phyloP scores from a whole-genome alignment of 1,140 invertebrate genomes.

The Brachionus rubens region DNA sequence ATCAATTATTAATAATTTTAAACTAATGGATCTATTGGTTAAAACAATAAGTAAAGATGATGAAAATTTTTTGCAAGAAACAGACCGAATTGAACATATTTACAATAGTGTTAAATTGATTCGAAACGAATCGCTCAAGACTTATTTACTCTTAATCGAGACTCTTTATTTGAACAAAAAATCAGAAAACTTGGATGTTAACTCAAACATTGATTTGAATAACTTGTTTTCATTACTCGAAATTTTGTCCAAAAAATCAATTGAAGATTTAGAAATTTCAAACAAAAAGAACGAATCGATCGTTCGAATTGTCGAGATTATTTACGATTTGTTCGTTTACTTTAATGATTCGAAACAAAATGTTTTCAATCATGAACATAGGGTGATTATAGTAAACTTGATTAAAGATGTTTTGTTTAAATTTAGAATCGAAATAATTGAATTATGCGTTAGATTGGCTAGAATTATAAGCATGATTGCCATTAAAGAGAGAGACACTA shows the following conservation, averaged over 20 bases:
- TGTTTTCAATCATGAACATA: constrained; percentile 11
- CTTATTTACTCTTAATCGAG: constrained; percentile 16
- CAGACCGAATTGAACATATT: constrained; percentile 33
- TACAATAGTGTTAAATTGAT: constrained; percentile 35
- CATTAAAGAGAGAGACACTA: background rate
- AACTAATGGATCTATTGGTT: constrained; percentile 18
- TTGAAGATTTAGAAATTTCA: background rate
- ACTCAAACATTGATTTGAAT: background rate
- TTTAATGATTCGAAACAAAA: constrained; percentile 27
- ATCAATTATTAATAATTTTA: background rate
- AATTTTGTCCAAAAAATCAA: background rate
- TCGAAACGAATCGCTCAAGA: constrained; percentile 27
- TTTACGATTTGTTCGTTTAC: constrained; percentile 22
- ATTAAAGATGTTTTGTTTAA: constrained; percentile 30
- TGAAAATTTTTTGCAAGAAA: constrained; percentile 16
- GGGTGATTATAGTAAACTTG: background rate
- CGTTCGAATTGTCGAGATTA: constrained; percentile 10
- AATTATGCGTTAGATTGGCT: constrained; percentile 20
- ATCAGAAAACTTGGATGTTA: background rate
- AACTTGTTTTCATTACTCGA: constrained; percentile 29
- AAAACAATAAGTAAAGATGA: constrained; percentile 39
- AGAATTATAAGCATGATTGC: constrained; percentile 3
- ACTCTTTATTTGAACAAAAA: constrained; percentile 10
- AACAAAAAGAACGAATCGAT: constrained; percentile 7
- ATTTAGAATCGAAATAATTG: constrained; percentile 6